Base-by-base conservation (phyloP, 2,797 vertebrate species). In the Cyprinodon diabolis region DNA sequence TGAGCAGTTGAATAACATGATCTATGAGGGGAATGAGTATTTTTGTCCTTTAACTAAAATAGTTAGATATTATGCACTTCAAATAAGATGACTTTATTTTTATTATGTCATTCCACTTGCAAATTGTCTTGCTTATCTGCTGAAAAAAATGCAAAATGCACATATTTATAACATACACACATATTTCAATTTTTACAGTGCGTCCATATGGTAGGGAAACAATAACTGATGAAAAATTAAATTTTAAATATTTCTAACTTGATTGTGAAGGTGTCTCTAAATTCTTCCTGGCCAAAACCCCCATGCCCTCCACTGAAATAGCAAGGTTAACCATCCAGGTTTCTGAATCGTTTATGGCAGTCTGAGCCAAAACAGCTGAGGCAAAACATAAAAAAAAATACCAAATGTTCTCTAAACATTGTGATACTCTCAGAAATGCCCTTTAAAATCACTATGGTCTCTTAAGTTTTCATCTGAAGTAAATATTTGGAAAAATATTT, bases 401-500 rank as follows among this genome's bases (percentile, higher is more conserved):
- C 52, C 35, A 70, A 3, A 40, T 69, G 37, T 55, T 35, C 7
- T 30, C 25, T 4, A 55, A 48, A 43, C 37, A 12, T 60, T 48
- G 23, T 55, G 21, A 12, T n/a, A 10, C 43, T 2, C 30, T 73
- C 12, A 30, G 54, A 7, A 54, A 62, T 11, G 66, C 45, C 55
- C 6, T n/a, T 56, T 23, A 30, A 19, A 40, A 60, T 9, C 6
- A 35, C 57, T 15, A 30, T 69, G 8, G 52, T 55, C 21, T 55
- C 4, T 11, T 13, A 30, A 11, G 21, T 58, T 75, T 71, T 66
- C n/a, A 23, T 71, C 3, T 66, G 1, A 13, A 30, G 3, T 40
- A 21, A 48, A 43, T n/a, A 66, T 71, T 2, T 52, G 52, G 52
- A 30, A 68, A 58, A 40, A 48, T 40, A 35, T 74, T 43, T 73